Evolutionary conservation across 1,140 invertebrate species (phyloP), one percentile per base, ranked within the genome.

Genomic region (Octopus bimaculoides): DNA sequence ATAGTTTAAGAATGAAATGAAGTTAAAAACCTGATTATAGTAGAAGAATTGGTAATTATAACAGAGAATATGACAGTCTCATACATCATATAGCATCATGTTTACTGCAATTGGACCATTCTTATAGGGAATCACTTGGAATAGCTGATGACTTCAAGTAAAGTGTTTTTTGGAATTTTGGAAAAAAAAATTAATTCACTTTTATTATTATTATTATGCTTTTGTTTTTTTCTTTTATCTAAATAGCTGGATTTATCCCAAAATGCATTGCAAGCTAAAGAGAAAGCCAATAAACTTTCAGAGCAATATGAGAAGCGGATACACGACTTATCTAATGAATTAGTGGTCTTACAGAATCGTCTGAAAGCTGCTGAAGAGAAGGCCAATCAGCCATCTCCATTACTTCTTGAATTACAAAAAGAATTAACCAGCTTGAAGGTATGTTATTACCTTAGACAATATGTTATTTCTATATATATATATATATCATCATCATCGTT

Each of bases 351-450:
- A 0, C 92, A 92, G 86, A 90, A 92, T 14, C 92, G 93, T 84
- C 84, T 95, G 26, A 93, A 93, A 79, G 89, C 91, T 81, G 91
- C 91, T 6, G 92, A 93, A 84, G 87, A 88, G 78, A 91, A 87
- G 83, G 92, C 88, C 80, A 93, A 91, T 84, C 92, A 93, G 87
- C 93, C 93, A 1, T 92, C 93, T 4, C 92, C 92, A 12, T 86
- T 93, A 81, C 83, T 95, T 9, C 86, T 93, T 41, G 92, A 94
- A 41, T 89, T 95, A 26, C 94, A 95, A 85, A 90, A 93, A 52
- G 94, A 95, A 89, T 93, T 95, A 89, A 90, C 92, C 61, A 85
- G 92, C 54, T 86, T 95, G 61, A 94, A 94, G 87, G 93, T 87
- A 73, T 10, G 26, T 41, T 41, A 41, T 41, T 41, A 41, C 26